Percentiles rank a stretch among this genome's conserved stretches.
phyloP scores from a whole-genome alignment of 2,113 vertebrate species.

The Calyptommatus sinebrachiatus region DNA sequence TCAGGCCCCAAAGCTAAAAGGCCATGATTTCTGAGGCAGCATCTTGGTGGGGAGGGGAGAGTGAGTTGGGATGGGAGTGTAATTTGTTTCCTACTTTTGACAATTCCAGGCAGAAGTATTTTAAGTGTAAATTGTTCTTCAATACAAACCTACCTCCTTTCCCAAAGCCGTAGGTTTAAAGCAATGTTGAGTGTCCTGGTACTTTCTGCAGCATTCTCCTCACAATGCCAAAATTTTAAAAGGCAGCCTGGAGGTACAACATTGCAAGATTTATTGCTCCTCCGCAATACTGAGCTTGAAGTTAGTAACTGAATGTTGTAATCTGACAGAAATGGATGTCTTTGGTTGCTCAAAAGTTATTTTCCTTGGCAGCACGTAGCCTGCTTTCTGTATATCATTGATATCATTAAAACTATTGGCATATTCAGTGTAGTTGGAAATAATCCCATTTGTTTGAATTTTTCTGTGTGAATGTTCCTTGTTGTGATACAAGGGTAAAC shows the following conservation, averaged over 20 bases:
- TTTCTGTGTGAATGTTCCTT: not conserved
- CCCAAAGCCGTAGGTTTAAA: not conserved
- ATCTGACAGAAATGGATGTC: not conserved
- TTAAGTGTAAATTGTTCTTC: not conserved
- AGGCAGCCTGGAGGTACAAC: not conserved
- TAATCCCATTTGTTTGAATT: not conserved
- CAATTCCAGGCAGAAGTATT: not conserved
- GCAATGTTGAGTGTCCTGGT: not conserved
- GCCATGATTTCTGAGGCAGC: no score
- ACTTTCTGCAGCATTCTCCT: not conserved
- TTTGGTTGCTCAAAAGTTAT: not conserved
- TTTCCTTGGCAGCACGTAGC: not conserved
- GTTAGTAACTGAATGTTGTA: not conserved
- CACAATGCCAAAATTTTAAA: not conserved
- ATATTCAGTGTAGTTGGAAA: not conserved
- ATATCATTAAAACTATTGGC: not conserved
- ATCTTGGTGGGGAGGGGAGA: no score
- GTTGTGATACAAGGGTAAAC: not conserved
- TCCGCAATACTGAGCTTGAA: not conserved
- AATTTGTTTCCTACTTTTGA: no score
- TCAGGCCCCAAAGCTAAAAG: no score
- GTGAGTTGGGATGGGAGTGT: no score
- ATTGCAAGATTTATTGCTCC: not conserved
- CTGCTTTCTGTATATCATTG: not conserved
- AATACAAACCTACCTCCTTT: slow-evolving; percentile 20